Base-by-base conservation (phyloP, 2,113 vertebrate species). In the Passer montanus region DNA sequence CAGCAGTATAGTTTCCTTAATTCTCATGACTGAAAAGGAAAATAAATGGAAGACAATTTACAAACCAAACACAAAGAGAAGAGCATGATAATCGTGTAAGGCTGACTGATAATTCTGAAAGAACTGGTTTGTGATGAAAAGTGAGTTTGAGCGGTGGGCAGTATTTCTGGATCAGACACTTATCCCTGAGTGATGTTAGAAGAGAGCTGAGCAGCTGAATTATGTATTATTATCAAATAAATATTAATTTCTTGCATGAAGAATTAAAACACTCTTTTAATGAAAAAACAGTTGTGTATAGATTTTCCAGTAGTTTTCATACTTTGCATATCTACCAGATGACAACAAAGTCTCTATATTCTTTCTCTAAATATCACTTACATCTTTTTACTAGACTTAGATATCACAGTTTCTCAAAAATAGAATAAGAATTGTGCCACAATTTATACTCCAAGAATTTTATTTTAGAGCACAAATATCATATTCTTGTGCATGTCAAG, bases 361-460 rank as follows among this genome's bases (percentile, higher is more conserved):
- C 80, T 35, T 93, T 22, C 41, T 41, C 47, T 47, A 58, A 97
- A 98, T 97, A 68, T 10, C 97, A 98, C 86, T 97, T 97, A 56
- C 93, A 97, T 81, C 89, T 98, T 95, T 95, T 84, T 98, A 93
- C 94, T 98, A 58, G 98, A 98, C 27, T 98, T 98, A 23, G 98
- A 98, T 9, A 96, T 98, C 24, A 97, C 87, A 93, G 95, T 98
- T 98, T 90, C 93, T 98, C 49, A 98, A 98, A 95, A 98, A 98
- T 27, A 98, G 97, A 33, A 95, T 97, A 23, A 98, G 97, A 89
- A 97, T 98, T 86, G 98, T 9, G 97, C 28, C 63, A 56, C 19
- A 69, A n/a, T 52, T 28, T 98, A 98, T 49, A 98, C 97, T 21
- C 96, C 93, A 52, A 98, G 96, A 52, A 98, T 98, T 46, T 98